Base-by-base conservation (phyloP, 2,113 vertebrate species). In the Barbus barbus region DNA sequence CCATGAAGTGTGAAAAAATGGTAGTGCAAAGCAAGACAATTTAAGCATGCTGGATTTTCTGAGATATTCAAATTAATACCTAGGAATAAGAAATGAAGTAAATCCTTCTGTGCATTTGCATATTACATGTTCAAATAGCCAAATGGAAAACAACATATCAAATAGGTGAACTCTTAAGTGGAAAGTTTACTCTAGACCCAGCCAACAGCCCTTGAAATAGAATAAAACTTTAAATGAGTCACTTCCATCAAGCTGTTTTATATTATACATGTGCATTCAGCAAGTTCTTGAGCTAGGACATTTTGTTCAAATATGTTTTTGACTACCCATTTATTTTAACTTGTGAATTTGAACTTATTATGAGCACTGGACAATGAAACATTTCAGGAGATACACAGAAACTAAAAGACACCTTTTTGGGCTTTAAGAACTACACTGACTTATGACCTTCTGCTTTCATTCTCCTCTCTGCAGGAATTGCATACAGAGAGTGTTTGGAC, bases 401-500 rank as follows among this genome's bases (percentile, higher is more conserved):
- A 56, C 20, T n/a, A 56, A 56, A 56, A 22, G 7, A 1, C 20
- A 56, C 20, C 5, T n/a, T 22, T 7, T 13, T 56, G 31, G 12
- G 1, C 48, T 77, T 56, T 58, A n/a, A n/a, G 28, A 56, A 36
- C 12, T 16, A 14, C 46, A 33, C 26, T 75, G 26, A 77, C 22
- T 38, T 18, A 28, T 48, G 12, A 63, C 26, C 77, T 73, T 88
- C 85, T 28, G 3, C 1, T 84, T 78, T 80, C 16, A 26, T 77
- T 46, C 11, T 51, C 82, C 83, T 46, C 14, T 51, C 83, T 83
- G 38, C 90, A 99, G 98, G 97, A 89, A 99, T 94, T 56, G 97
- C 95, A 63, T 98, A 97, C 91, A 95, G 98, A 87, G 96, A 97
- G 90, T 99, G 98, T 90, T 92, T 97, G 90, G 97, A 96, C 83